These are phyloP conservation scores for Aphaenogaster ashmeadi DNA, from an alignment of 1,140 invertebrate species.

Conservation along the genomic window DNA sequence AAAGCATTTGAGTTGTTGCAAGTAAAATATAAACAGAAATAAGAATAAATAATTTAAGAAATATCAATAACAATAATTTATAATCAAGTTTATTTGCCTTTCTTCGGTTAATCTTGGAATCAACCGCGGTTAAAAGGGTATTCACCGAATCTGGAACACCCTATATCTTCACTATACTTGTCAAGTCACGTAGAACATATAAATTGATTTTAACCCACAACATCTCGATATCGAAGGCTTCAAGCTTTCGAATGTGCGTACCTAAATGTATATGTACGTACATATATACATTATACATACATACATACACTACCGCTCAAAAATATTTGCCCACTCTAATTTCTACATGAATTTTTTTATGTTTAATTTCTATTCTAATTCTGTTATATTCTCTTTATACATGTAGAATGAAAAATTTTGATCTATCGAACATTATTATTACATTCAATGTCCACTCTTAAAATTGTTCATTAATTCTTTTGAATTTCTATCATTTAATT, in stretches of 20 bases:
- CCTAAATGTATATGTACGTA: background rate
- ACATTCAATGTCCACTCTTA: too few relatives aligned
- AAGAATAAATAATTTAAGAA: background rate
- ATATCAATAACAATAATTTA: background rate
- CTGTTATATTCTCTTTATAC: too few relatives aligned
- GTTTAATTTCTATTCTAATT: too few relatives aligned
- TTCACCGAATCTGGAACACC: background rate
- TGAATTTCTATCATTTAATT: too few relatives aligned
- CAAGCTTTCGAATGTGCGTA: background rate
- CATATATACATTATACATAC: too few relatives aligned
- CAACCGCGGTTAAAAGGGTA: background rate
- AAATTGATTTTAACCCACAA: background rate
- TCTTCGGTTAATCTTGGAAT: background rate
- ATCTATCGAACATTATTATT: too few relatives aligned
- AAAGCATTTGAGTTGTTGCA: background rate
- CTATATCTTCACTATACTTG: constrained; percentile 4
- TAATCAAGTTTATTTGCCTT: background rate
- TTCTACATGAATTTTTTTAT: too few relatives aligned
- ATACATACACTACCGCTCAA: too few relatives aligned
- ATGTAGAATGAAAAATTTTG: too few relatives aligned
- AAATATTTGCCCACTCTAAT: too few relatives aligned
- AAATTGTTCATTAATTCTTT: too few relatives aligned
- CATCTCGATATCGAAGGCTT: background rate
- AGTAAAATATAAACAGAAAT: too few relatives aligned
- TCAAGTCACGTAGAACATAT: background rate